Conservation (phyloP, 2,113 vertebrate species). For the Tenrec ecaudatus region DNA sequence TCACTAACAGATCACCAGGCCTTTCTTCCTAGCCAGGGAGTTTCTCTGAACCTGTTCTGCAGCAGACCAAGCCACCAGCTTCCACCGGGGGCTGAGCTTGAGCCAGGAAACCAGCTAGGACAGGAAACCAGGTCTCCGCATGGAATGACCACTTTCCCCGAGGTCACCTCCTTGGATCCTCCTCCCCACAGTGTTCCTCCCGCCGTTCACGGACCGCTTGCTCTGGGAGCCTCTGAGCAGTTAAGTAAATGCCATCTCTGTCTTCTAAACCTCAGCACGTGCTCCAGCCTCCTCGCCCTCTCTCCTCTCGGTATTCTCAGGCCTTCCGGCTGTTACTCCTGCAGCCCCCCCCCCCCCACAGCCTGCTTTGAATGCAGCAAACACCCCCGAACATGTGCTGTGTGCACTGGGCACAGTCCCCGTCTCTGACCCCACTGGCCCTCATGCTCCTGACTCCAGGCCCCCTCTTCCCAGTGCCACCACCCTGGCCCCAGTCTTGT, state of each 20-base stretch:
- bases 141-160: not conserved
- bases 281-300: not conserved
- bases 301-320: not conserved
- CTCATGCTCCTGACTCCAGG: not conserved
- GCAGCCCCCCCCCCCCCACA: not conserved
- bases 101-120: not conserved
- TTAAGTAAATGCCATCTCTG: not conserved
- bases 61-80: not conserved
- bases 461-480: not conserved
- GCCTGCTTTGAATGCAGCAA: not conserved
- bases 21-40: not conserved
- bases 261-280: not conserved
- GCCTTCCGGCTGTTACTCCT: not conserved
- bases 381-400: not conserved
- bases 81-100: not conserved
- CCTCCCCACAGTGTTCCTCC: accelerated
- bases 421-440: not conserved
- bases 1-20: not conserved
- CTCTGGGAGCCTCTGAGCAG: not conserved
- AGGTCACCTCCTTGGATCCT: not conserved
- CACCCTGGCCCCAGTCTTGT: no score
- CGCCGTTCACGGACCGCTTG: not conserved
- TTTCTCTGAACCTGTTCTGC: not conserved
- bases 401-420: not conserved
- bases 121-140: not conserved